These are phyloP conservation scores for Myotis lucifugus DNA, from an alignment of 2,113 vertebrate species.

Conservation along the genomic window DNA sequence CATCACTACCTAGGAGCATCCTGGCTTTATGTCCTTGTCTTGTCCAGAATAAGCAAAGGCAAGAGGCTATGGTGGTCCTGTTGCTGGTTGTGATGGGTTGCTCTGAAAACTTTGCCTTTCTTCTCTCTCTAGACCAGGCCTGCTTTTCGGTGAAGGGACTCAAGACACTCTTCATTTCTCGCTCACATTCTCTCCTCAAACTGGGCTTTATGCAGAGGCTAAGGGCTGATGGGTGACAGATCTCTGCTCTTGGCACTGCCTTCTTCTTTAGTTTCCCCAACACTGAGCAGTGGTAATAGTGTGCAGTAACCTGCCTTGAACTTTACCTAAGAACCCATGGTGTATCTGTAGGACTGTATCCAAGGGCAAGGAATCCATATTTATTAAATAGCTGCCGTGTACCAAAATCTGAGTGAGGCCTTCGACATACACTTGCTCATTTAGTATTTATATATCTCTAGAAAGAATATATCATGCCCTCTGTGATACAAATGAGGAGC, in stretches of 20 bases:
- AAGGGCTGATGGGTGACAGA: not conserved
- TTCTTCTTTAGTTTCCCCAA: not conserved
- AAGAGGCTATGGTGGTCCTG: accelerated
- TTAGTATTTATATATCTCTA: not conserved
- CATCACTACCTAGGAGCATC: not conserved
- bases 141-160: not conserved
- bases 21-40: not conserved
- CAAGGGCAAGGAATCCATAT: not conserved
- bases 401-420: not conserved
- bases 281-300: not conserved
- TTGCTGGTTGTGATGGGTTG: not conserved
- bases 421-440: not conserved
- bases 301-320: not conserved
- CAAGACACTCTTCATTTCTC: not conserved
- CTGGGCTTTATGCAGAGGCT: not conserved
- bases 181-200: not conserved
- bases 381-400: not conserved
- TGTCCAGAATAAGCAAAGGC: not conserved
- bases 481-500: not conserved
- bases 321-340: not conserved
- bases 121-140: not conserved
- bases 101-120: not conserved
- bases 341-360: not conserved
- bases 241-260: not conserved
- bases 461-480: not conserved